Conservation (phyloP, 2,797 vertebrate species). For the Pangasius macronema region DNA sequence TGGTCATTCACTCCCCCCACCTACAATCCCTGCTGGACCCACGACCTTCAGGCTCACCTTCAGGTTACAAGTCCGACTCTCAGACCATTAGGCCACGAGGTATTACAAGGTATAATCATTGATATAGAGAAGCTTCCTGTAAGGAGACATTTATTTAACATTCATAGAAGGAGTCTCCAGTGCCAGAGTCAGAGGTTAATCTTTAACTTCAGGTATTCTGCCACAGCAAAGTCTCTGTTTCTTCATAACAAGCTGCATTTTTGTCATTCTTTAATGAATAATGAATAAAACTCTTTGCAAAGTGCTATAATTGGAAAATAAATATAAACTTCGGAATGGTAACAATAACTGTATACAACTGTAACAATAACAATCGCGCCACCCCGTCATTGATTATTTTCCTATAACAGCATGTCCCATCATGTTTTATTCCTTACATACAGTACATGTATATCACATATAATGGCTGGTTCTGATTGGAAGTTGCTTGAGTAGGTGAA, state of each 20-base stretch:
- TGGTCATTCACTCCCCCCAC: too few relatives aligned
- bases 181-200: background rate
- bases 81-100: too few relatives aligned
- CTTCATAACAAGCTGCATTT: background rate
- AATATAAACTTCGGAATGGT: background rate
- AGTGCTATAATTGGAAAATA: background rate
- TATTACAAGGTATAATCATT: background rate
- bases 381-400: background rate
- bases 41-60: too few relatives aligned
- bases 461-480: background rate
- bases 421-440: background rate
- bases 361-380: background rate
- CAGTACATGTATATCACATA: background rate
- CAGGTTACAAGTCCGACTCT: too few relatives aligned
- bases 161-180: background rate
- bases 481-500: background rate
- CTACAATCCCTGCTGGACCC: too few relatives aligned
- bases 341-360: too few relatives aligned
- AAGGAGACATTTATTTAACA: background rate
- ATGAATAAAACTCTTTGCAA: background rate
- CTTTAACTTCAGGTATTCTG: background rate
- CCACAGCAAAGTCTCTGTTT: background rate
- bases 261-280: background rate
- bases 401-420: background rate
- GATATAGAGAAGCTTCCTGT: background rate